A percentile compares a stretch with the other conserved stretches of the same genome.
These are phyloP conservation scores for Drosophila navojoa DNA, from an alignment of 1,140 invertebrate species.

Conservation along the genomic window DNA sequence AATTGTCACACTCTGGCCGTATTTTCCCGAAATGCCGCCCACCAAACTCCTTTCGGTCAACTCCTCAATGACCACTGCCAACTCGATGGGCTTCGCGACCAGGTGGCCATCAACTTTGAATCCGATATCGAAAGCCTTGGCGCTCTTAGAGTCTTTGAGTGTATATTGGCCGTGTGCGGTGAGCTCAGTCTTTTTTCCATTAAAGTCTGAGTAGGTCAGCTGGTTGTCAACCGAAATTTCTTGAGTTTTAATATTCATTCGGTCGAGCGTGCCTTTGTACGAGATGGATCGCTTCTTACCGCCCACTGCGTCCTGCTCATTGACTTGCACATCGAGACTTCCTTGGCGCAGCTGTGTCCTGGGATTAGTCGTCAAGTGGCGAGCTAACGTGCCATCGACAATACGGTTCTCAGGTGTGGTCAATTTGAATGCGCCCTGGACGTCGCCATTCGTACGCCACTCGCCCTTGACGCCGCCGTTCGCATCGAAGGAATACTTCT, in stretches of 20 bases:
- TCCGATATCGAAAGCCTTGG: conserved; percentile 53
- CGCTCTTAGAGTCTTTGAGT: conserved; percentile 55
- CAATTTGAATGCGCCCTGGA: conserved; percentile 67
- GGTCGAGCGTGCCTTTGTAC: conserved; percentile 84
- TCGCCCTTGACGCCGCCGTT: conserved; percentile 84
- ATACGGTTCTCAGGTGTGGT: conserved; percentile 56
- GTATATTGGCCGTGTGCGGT: conserved; percentile 65
- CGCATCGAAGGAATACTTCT: conserved; percentile 85
- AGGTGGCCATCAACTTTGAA: conserved; percentile 72
- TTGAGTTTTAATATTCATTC: conserved; percentile 83
- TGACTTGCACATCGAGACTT: conserved; percentile 72
- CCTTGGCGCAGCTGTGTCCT: conserved; percentile 67
- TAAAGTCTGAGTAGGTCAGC: conserved; percentile 68
- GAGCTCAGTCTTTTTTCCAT: conserved; percentile 75
- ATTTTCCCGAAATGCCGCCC: conserved; percentile 60
- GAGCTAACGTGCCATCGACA: conserved; percentile 76
- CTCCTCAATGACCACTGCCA: conserved; percentile 57
- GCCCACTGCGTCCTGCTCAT: conserved; percentile 69
- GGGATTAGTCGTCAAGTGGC: conserved; percentile 71
- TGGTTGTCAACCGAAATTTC: conserved; percentile 81
- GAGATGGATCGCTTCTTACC: conserved; percentile 82
- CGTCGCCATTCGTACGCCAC: conserved; percentile 84
- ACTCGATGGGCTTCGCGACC: conserved; percentile 78
- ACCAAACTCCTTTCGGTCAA: conserved; percentile 55
- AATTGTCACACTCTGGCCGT: conserved; percentile 45